These are phyloP conservation scores for Miltochrista miniata DNA, from an alignment of 2,888 invertebrate species.

Conservation along the genomic window DNA sequence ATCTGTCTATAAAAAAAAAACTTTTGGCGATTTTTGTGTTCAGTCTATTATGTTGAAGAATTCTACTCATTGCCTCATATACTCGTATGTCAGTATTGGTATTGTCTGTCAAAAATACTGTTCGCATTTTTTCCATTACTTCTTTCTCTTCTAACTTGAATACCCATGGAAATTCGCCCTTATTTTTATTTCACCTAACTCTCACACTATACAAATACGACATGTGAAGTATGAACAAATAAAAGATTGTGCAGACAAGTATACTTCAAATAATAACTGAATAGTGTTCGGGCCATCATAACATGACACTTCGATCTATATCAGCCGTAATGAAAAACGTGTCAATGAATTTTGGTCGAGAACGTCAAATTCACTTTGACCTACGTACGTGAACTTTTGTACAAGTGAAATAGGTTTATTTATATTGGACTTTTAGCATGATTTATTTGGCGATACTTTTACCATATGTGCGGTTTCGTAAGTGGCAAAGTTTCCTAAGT, in stretches of 20 bases:
- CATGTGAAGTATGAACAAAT: conserved; percentile 38
- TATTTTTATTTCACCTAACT: conserved; percentile 1
- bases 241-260: conserved; percentile 49
- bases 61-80: no score
- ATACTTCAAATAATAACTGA: conserved; percentile 55
- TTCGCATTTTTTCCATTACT: neutral
- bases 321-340: neutral
- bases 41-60: no score
- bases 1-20: no score
- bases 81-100: no score
- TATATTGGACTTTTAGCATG: conserved; percentile 29
- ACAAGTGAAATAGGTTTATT: conserved; percentile 23
- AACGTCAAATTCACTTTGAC: conserved; percentile 17
- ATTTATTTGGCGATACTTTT: conserved; percentile 40
- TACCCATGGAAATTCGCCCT: neutral
- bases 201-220: conserved; percentile 9
- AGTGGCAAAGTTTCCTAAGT: conserved; percentile 37
- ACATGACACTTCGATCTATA: conserved; percentile 4
- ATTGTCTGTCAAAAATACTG: neutral
- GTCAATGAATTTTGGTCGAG: conserved; percentile 14
- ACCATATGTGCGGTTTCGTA: conserved; percentile 36
- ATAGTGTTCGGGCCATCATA: conserved; percentile 25
- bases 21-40: no score
- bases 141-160: neutral
- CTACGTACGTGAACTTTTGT: conserved; percentile 3